Evolutionary conservation across 2,888 invertebrate genomes (phyloP).

Genomic region (Cerastoderma edule): DNA sequence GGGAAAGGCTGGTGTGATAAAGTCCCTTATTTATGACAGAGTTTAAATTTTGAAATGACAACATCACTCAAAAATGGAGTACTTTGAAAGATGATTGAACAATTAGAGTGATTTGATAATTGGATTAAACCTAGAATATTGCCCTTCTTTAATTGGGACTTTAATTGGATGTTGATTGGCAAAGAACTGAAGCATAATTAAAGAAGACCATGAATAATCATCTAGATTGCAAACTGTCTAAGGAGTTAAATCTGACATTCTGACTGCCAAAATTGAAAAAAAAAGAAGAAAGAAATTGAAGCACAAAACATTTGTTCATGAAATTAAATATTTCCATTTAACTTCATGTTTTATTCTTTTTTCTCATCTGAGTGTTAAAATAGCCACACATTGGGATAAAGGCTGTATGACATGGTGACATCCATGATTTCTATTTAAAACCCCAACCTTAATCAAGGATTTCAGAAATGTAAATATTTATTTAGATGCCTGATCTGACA

Average conservation of each 20-base stretch:
- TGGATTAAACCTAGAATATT: neutral
- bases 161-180: neutral
- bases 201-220: neutral
- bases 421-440: slow-evolving; percentile 8
- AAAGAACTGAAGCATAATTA: no score
- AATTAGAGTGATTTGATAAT: neutral
- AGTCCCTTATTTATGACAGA: no score
- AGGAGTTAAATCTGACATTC: neutral
- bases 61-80: neutral
- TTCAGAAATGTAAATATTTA: slow-evolving; percentile 49
- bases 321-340: neutral
- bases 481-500: slow-evolving; percentile 23
- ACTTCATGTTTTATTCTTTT: neutral
- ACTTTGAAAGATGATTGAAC: neutral
- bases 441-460: neutral
- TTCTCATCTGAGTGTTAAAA: neutral
- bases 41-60: neutral
- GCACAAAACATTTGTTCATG: slow-evolving; percentile 1
- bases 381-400: neutral
- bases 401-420: neutral
- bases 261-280: neutral
- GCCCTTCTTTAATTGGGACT: neutral
- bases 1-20: no score
- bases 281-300: neutral
- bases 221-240: neutral